Conservation (phyloP, 2,888 invertebrate species). For the Hypsopygia costalis region DNA sequence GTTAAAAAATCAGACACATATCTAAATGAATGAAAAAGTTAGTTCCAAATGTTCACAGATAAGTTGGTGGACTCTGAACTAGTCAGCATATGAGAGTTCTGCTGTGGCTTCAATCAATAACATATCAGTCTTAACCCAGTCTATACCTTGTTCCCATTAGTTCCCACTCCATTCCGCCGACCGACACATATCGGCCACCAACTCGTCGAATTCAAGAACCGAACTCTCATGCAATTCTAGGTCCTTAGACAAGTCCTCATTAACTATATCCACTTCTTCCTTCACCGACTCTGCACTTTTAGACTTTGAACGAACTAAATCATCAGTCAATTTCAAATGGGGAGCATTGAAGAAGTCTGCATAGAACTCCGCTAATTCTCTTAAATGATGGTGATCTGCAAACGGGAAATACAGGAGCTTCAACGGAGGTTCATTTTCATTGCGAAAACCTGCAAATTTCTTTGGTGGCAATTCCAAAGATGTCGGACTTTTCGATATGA, state of each 20-base stretch:
- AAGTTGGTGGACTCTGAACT: too few species aligned
- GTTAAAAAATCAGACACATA: too few species aligned
- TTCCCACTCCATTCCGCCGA: conserved; percentile 82
- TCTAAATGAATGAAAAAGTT: too few species aligned
- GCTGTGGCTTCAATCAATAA: conserved; percentile 11
- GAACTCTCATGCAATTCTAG: conserved; percentile 87
- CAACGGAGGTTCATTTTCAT: conserved; percentile 83
- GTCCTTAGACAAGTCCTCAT: conserved; percentile 83
- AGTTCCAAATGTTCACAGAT: too few species aligned
- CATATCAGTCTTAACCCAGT: conserved; percentile 36
- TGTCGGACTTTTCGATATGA: conserved; percentile 58
- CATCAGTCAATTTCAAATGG: conserved; percentile 56
- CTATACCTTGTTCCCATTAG: conserved; percentile 31
- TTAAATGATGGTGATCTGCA: conserved; percentile 85
- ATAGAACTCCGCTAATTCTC: conserved; percentile 89
- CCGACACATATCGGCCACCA: conserved; percentile 85
- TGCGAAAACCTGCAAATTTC: conserved; percentile 63
- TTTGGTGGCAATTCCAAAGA: conserved; percentile 65
- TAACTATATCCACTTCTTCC: conserved; percentile 53
- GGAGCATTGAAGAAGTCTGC: conserved; percentile 89
- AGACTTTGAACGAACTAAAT: conserved; percentile 25
- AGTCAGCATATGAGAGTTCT: too few species aligned
- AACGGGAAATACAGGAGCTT: conserved; percentile 88
- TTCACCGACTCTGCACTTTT: conserved; percentile 38
- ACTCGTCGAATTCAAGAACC: conserved; percentile 87